phyloP scores from a whole-genome alignment of 2,888 invertebrate species.

The Helicoverpa assulta region DNA sequence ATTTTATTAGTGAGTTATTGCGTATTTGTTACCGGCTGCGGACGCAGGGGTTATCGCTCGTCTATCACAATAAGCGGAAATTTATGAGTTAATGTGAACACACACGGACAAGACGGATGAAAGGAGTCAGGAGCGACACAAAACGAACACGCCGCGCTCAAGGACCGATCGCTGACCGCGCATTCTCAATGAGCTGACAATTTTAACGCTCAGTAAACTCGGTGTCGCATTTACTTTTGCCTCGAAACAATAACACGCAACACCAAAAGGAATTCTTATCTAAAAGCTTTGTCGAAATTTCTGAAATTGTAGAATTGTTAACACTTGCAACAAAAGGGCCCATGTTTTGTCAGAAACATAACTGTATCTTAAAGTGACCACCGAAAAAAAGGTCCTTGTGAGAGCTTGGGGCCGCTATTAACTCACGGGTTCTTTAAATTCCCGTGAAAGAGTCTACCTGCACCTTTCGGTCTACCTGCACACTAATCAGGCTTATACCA shows the following conservation, averaged over 20 bases:
- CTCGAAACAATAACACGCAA: slow-evolving; percentile 51
- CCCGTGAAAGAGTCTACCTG: slow-evolving; percentile 84
- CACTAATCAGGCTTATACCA: slow-evolving; percentile 80
- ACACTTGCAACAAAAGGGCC: slow-evolving; percentile 79
- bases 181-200: slow-evolving; percentile 65
- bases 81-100: slow-evolving; percentile 64
- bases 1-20: slow-evolving; percentile 74
- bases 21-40: slow-evolving; percentile 71
- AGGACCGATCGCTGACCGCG: slow-evolving; percentile 59
- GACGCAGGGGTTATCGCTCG: slow-evolving; percentile 82
- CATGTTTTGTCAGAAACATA: slow-evolving; percentile 67
- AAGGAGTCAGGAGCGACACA: slow-evolving; percentile 56
- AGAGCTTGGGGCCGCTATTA: slow-evolving; percentile 62
- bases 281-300: slow-evolving; percentile 56
- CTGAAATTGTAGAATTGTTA: slow-evolving; percentile 72
- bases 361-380: slow-evolving; percentile 84
- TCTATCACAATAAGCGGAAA: slow-evolving; percentile 78
- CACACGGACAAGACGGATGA: slow-evolving; percentile 55
- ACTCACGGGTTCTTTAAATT: slow-evolving; percentile 69
- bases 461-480: slow-evolving; percentile 77
- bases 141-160: slow-evolving; percentile 59
- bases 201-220: slow-evolving; percentile 61
- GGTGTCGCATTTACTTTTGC: slow-evolving; percentile 65
- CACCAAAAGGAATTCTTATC: slow-evolving; percentile 60
- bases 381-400: slow-evolving; percentile 76